Evolutionary conservation across 2,888 invertebrate species (phyloP).

Genomic region (Escarpia spicata): DNA sequence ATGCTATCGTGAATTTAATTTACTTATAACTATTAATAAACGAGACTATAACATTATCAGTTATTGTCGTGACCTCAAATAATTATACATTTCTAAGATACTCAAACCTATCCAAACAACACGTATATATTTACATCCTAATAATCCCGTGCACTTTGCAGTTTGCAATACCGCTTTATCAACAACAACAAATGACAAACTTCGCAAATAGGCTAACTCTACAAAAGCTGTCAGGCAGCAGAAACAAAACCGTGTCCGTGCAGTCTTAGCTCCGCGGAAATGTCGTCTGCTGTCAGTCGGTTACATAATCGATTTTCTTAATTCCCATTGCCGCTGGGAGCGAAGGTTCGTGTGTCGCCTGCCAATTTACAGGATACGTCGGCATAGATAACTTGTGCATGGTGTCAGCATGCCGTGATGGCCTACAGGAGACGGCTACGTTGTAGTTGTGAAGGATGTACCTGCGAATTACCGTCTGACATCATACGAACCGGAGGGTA

Average conservation of each 20-base stretch:
- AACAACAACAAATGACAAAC: neutral
- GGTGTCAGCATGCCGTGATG: neutral
- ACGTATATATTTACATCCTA: no score
- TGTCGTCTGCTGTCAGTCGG: neutral
- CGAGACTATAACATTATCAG: no score
- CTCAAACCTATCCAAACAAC: no score
- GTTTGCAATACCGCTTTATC: neutral
- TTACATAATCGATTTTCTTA: constrained; percentile 1
- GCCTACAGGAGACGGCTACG: neutral
- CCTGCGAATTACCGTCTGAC: neutral
- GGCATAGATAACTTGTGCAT: neutral
- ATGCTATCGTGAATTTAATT: no score
- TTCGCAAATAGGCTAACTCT: neutral
- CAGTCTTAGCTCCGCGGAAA: neutral
- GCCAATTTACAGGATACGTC: neutral
- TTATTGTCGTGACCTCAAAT: no score
- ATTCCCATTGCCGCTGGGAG: neutral
- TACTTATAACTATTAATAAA: no score
- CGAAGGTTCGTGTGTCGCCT: neutral
- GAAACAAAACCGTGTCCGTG: neutral
- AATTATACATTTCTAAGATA: no score
- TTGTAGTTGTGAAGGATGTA: neutral
- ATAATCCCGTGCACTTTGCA: neutral
- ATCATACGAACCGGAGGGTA: neutral
- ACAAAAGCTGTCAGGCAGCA: neutral